phyloP scores from a whole-genome alignment of 2,797 vertebrate genomes.

The Antrozous pallidus region DNA sequence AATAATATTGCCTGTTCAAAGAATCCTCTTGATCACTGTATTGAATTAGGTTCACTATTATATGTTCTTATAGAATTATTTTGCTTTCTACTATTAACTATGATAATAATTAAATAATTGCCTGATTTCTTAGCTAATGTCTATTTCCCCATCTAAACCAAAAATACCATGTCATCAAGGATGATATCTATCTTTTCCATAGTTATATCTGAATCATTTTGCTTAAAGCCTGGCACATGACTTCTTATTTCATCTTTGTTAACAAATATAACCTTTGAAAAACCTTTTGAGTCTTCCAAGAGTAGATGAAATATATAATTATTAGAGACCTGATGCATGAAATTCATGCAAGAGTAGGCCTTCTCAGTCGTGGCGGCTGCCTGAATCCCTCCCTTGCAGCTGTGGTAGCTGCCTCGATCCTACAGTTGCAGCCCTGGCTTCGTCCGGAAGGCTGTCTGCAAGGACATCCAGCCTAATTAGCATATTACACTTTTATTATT shows the following conservation, averaged over 20 bases:
- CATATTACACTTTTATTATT: no score
- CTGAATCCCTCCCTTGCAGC: no score
- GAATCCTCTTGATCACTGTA: background rate
- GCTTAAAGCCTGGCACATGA: background rate
- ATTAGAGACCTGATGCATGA: no score
- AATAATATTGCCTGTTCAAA: background rate
- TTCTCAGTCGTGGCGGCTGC: no score
- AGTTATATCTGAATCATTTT: background rate
- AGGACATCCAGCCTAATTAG: no score
- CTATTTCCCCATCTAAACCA: background rate
- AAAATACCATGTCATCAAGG: background rate
- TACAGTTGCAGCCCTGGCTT: no score
- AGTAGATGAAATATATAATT: background rate
- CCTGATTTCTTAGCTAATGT: background rate
- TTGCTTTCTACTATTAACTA: background rate
- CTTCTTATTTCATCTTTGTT: conserved; percentile 11
- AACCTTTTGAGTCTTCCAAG: conserved; percentile 14
- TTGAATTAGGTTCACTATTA: background rate
- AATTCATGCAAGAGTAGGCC: no score
- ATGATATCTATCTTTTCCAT: conserved; percentile 10
- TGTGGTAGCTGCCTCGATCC: no score
- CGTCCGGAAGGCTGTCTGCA: no score
- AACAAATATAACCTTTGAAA: conserved; percentile 10
- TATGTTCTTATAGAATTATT: background rate
- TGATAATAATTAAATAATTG: conserved; percentile 1